These are phyloP conservation scores for Pseudanteris insignis DNA, from an alignment of 2,888 invertebrate genomes.

Conservation along the genomic window DNA sequence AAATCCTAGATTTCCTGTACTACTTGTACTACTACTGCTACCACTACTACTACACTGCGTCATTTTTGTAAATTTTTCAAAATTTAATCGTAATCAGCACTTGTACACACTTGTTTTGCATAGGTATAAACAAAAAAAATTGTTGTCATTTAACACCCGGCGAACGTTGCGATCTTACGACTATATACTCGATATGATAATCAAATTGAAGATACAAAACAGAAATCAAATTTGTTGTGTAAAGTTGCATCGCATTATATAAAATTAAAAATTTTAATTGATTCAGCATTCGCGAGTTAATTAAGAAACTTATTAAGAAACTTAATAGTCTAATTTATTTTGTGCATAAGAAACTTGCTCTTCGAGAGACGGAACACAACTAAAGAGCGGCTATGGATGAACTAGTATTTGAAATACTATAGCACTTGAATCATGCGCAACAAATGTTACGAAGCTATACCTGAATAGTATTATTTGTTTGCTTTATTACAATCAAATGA, in stretches of 20 bases:
- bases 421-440: slow-evolving; percentile 42
- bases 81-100: background rate
- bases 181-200: no score
- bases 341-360: slow-evolving; percentile 8
- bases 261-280: background rate
- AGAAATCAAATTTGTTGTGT: background rate
- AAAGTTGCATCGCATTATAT: background rate
- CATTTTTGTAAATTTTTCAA: slow-evolving; percentile 41
- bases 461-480: no score
- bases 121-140: background rate
- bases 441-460: no score
- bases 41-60: slow-evolving; percentile 59
- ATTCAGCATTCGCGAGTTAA: background rate
- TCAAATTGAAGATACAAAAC: background rate
- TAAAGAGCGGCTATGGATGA: slow-evolving; percentile 21
- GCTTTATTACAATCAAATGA: no score
- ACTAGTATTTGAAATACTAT: slow-evolving; percentile 30
- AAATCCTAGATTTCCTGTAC: slow-evolving; percentile 51
- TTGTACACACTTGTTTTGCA: background rate
- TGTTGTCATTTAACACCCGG: no score
- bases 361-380: slow-evolving; percentile 26
- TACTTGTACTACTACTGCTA: slow-evolving; percentile 56
- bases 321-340: background rate
- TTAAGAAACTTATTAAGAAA: no score
- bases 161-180: no score